Evolutionary conservation across 2,888 invertebrate genomes (phyloP), one percentile per base, ranked within the genome.

Genomic region (Adelphocoris suturalis): DNA sequence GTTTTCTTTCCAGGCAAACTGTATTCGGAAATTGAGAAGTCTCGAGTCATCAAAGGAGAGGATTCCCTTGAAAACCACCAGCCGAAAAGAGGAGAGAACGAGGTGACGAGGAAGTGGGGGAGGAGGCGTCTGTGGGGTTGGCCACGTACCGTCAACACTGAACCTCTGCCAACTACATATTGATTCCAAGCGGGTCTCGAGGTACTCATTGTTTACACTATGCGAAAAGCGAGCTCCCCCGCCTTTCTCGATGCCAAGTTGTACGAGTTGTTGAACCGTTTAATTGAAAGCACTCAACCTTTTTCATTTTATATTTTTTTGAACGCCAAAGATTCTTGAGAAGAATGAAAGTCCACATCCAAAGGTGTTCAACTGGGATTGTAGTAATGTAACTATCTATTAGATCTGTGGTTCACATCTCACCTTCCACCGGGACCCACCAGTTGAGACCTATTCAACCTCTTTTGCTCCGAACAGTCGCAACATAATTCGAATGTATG

Each of bases 181-280:
- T 88, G 88, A 88, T 88, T 88, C 88, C 88, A 86, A 68, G 52
- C 14, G 47, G 13, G 86, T 86, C 86, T 75, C 86, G 86, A 86
- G 86, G 86, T 86, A 86, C 86, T 86, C 86, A 86, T 86, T 86
- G 86, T 86, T 86, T 86, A 86, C 86, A 86, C 86, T 86, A 75
- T 52, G 82, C 61, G 86, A 86, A 37, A 9, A 37, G 16, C 9
- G 37, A 23, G 52, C 52, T 19, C 82, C 52, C n/a, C 27, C 27
- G 27, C 46, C n/a, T 68, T 86, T 75, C 27, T 75, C 23, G 27
- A 27, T 86, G 86, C 86, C 86, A 86, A 86, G 68, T 86, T 86
- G 28, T 61, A 85, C 85, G 57, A 85, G 85, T 85, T 85, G 85
- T 57, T 28, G 85, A 86, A 75, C 75, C 37, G 75, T 75, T 75